phyloP scores from a whole-genome alignment of 2,797 vertebrate species.

The Furcifer pardalis region DNA sequence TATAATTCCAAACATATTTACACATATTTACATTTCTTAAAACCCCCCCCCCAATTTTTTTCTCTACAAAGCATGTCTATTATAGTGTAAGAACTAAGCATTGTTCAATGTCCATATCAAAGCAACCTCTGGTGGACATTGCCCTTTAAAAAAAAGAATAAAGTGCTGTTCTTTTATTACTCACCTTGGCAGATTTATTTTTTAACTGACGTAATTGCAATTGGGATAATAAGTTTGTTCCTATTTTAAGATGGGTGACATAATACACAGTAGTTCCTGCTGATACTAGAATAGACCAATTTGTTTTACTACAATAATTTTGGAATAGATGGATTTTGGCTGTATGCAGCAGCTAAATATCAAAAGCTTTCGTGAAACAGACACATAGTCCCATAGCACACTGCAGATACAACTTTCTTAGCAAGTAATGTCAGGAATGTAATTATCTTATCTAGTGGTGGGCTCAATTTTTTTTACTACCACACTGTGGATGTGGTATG shows the following conservation, averaged over 20 bases:
- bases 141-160: background rate
- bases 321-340: conserved; percentile 6
- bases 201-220: conserved; percentile 36
- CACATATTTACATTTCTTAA: too few relatives aligned
- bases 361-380: background rate
- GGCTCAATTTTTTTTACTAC: too few relatives aligned
- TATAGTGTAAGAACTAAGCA: background rate
- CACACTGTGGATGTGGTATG: too few relatives aligned
- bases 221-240: conserved; percentile 20
- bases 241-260: conserved; percentile 29
- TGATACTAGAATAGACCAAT: conserved; percentile 4
- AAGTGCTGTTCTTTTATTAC: conserved; percentile 14
- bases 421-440: too few relatives aligned
- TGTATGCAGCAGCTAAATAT: background rate
- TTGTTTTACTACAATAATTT: conserved; percentile 19
- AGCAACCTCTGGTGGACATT: conserved; percentile 23
- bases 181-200: conserved; percentile 29
- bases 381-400: background rate
- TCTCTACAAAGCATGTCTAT: conserved; percentile 15
- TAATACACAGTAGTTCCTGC: conserved; percentile 22
- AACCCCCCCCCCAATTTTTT: conserved; percentile 16
- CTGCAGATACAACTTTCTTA: background rate
- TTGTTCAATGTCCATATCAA: background rate
- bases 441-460: too few relatives aligned
- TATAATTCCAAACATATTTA: too few relatives aligned